Percentiles rank a stretch among this genome's conserved stretches.
These are phyloP conservation scores for Loriculus beryllinus DNA, from an alignment of 2,797 vertebrate species.

Conservation along the genomic window DNA sequence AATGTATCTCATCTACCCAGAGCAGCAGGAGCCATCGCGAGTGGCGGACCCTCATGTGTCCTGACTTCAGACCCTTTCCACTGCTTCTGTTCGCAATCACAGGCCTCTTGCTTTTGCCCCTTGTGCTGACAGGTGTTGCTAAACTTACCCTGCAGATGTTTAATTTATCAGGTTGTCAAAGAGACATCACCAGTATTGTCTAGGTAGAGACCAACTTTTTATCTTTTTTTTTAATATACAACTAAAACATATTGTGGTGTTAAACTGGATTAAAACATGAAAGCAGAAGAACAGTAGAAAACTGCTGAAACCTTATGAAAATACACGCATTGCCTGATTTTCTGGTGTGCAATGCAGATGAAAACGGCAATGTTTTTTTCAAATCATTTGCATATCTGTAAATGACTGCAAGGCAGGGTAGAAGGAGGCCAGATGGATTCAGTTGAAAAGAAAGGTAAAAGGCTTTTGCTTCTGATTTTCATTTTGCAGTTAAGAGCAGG, in stretches of 20 bases:
- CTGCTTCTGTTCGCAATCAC: fast-evolving
- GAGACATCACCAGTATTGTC: too few relatives aligned
- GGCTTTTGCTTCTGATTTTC: not conserved
- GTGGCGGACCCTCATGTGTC: not conserved
- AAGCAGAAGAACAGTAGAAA: not conserved
- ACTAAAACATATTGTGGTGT: not conserved
- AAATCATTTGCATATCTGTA: slow-evolving; percentile 22
- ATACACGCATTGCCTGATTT: not conserved
- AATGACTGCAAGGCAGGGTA: slow-evolving; percentile 16
- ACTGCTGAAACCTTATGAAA: not conserved
- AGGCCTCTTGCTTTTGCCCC: not conserved
- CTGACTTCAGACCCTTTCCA: not conserved
- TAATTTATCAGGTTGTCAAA: not conserved
- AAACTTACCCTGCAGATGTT: not conserved
- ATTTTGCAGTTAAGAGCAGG: not conserved
- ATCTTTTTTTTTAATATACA: fast-evolving
- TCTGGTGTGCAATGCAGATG: not conserved
- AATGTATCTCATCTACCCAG: fast-evolving
- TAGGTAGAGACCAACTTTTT: not conserved
- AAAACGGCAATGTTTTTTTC: not conserved
- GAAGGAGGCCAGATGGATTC: slow-evolving; percentile 26
- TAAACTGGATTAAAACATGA: not conserved
- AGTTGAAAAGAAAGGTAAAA: slow-evolving; percentile 34
- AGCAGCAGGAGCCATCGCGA: fast-evolving
- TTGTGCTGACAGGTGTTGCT: not conserved